Conservation (phyloP, 2,113 vertebrate species). For the Melierax canorus region DNA sequence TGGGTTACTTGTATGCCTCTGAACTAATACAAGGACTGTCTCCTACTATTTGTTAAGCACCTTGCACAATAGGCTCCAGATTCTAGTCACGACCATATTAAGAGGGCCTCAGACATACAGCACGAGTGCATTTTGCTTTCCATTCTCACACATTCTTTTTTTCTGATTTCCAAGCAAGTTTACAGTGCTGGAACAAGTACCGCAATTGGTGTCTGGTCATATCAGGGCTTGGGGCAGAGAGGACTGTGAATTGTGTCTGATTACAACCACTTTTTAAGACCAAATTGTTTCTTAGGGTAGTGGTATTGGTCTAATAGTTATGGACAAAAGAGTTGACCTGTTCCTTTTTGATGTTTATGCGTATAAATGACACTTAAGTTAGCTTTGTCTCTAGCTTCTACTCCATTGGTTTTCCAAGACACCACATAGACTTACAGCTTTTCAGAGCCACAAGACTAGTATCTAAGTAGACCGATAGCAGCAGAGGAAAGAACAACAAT, state of each 20-base stretch:
- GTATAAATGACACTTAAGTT: background rate
- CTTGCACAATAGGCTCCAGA: background rate
- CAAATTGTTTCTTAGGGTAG: background rate
- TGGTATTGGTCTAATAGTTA: background rate
- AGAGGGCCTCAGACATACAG: background rate
- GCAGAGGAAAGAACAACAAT: background rate
- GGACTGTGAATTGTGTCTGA: background rate
- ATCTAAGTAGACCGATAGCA: background rate
- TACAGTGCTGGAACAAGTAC: background rate
- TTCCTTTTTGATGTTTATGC: background rate
- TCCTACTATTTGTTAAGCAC: background rate
- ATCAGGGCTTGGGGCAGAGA: background rate
- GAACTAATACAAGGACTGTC: background rate
- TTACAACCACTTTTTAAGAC: background rate
- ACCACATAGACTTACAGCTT: background rate
- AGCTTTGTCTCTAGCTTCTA: background rate
- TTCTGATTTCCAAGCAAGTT: background rate
- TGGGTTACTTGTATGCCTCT: background rate
- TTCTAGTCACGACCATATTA: background rate
- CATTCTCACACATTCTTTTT: background rate
- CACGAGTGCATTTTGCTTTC: background rate
- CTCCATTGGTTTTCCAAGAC: background rate
- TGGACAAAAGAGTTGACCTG: background rate
- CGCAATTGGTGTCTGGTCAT: background rate
- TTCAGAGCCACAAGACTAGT: background rate